phyloP scores from a whole-genome alignment of 2,113 vertebrate genomes.

The Grammatotria lemairii region DNA sequence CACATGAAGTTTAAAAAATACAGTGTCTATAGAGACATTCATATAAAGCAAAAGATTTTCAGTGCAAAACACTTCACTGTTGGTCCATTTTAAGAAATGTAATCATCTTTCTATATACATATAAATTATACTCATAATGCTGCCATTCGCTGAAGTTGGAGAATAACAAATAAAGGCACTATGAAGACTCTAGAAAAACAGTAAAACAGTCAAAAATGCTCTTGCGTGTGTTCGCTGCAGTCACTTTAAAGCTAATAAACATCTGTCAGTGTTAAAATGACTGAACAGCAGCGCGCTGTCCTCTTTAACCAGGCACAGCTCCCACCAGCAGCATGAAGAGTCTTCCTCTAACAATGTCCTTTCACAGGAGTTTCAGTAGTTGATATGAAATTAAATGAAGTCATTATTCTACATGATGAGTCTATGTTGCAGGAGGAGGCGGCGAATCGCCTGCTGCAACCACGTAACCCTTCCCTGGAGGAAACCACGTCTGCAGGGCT shows the following conservation, averaged over 20 bases:
- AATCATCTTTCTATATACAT: not conserved
- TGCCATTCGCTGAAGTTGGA: not conserved
- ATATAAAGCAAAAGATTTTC: not conserved
- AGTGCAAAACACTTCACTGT: not conserved
- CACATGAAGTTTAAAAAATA: not conserved
- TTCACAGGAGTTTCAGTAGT: not conserved
- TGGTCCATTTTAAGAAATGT: not conserved
- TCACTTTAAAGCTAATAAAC: not conserved
- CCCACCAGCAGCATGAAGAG: not conserved
- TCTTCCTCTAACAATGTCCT: not conserved
- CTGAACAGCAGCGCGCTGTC: not conserved
- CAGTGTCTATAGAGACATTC: not conserved
- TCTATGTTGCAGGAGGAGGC: not conserved
- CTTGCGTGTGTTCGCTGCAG: accelerated
- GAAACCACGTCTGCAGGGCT: slow-evolving; percentile 61
- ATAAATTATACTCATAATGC: not conserved
- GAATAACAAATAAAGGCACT: not conserved
- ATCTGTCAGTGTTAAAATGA: not conserved
- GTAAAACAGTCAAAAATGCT: not conserved
- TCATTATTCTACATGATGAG: accelerated
- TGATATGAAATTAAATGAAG: not conserved
- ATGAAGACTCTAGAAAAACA: not conserved
- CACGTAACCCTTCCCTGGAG: slow-evolving; percentile 63
- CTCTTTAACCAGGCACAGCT: not conserved
- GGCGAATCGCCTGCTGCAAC: not conserved